Evolutionary conservation across 2,113 vertebrate genomes (phyloP), one percentile per base, ranked within the genome.

Genomic region (Brachyistius frenatus): DNA sequence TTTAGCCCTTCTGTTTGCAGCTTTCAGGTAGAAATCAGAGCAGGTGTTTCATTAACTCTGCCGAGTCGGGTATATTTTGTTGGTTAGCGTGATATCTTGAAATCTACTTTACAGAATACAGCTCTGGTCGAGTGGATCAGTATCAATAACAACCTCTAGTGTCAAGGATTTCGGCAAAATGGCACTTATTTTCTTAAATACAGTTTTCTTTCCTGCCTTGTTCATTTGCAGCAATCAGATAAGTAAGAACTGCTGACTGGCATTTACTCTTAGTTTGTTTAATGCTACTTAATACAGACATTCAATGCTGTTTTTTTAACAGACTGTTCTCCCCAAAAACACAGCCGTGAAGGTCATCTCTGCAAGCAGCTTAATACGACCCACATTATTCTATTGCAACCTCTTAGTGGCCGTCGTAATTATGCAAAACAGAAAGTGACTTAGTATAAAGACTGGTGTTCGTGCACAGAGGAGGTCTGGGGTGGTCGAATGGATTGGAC

Each of bases 21-120:
- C 49, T 55, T 63, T 62, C 30, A 71, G 55, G 11, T 56, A 36
- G 13, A 78, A 82, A 77, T 35, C 50, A 76, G 37, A 60, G 71
- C 44, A 31, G 11, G 1, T 31, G 30, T 50, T 68, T 47, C 15
- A 15, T 32, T 33, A 7, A 23, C 52, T 31, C 56, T 32, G 35
- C 31, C 0, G 6, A 61, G 46, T 7, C 7, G 13, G 1, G 4
- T 23, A 2, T 15, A 13, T 41, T 54, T 36, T 4, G 57, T 1
- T 50, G 5, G 5, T 44, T 53, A 60, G 7, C 9, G 6, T 23
- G 11, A 52, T 23, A n/a, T 52, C 16, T 52, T 5, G n/a, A n/a
- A 23, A 5, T 5, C 49, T 23, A 52, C 49, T 14, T 5, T n/a
- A 16, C n/a, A 52, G 1, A n/a, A 1, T 5, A 52, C 49, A 52